Base-by-base conservation (phyloP, 2,888 invertebrate genomes). In the Ametastegia equiseti region DNA sequence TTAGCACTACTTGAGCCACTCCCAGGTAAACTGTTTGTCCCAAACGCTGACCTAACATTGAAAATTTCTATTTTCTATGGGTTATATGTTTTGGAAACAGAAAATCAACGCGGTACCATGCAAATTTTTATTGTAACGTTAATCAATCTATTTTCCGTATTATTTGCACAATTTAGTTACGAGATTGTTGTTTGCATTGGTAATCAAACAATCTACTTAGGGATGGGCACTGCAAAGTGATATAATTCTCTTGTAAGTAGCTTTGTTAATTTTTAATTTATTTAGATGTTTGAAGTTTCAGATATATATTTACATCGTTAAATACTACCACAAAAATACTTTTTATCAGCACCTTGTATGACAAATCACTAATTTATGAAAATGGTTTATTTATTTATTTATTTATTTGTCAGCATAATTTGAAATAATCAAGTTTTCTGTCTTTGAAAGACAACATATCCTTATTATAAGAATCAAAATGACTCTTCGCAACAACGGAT, bases 21-120 rank as follows among this genome's bases (percentile, higher is more conserved):
- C 84, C 91, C 90, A 81, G 91, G 91, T 86, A 91, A 89, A 88
- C 91, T 91, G 90, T 91, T 91, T 86, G 91, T 91, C 89, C 91
- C 91, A 90, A 91, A 91, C 88, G 91, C 91, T 89, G 91, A 91
- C 91, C 91, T 91, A 87, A 90, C 87, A 91, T 90, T 89, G 89
- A 91, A 91, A 90, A 91, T 91, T 86, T 90, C 90, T 89, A 89
- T 89, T 90, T 90, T 89, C 89, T 90, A 89, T 88, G 88, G 88
- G 87, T 87, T 87, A 87, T 89, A 88, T 89, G 86, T 87, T 83
- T 86, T 86, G 73, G 80, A 88, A 88, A 88, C 84, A 83, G 86
- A 86, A 84, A 82, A 84, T 81, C 57, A 81, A 84, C 82, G 83
- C 83, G 79, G 81, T 82, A 81, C 83, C 88, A 88, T 88, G 87